A percentile compares a stretch with the other conserved stretches of the same genome.
phyloP scores from a whole-genome alignment of 2,113 vertebrate genomes.

The Cochlearius cochlearius region DNA sequence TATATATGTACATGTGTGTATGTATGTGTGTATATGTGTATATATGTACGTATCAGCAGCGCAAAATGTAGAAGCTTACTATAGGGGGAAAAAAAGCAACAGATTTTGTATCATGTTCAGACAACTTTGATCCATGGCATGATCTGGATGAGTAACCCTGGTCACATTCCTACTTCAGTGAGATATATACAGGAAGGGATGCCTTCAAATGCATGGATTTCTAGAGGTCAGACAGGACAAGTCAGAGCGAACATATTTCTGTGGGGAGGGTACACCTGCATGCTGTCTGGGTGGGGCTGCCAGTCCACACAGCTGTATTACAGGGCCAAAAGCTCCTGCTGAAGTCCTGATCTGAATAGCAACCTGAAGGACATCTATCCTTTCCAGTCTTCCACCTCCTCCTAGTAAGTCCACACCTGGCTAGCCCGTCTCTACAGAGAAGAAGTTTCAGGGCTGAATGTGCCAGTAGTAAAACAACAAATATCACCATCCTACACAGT shows the following conservation, averaged over 20 bases:
- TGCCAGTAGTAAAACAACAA: background rate
- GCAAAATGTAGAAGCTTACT: background rate
- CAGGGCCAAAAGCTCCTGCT: background rate
- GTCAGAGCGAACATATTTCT: background rate
- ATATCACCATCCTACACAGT: background rate
- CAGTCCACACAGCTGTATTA: background rate
- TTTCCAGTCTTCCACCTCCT: background rate
- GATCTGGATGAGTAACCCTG: background rate
- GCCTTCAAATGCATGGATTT: background rate
- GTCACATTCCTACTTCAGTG: background rate
- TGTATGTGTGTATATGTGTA: background rate
- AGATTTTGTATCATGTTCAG: background rate
- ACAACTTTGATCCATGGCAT: background rate
- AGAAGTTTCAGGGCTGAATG: background rate
- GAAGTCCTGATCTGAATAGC: background rate
- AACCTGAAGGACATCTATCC: background rate
- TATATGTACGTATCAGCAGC: background rate
- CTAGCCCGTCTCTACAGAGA: background rate
- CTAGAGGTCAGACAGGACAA: background rate
- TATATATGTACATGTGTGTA: background rate
- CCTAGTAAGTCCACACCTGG: background rate
- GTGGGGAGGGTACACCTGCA: background rate
- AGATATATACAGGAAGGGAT: background rate
- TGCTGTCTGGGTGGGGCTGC: background rate
- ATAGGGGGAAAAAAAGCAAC: background rate